Percentiles rank a stretch among this genome's conserved stretches.
Evolutionary conservation across 2,113 vertebrate genomes (phyloP).

Genomic region (Sclerurus mexicanus): DNA sequence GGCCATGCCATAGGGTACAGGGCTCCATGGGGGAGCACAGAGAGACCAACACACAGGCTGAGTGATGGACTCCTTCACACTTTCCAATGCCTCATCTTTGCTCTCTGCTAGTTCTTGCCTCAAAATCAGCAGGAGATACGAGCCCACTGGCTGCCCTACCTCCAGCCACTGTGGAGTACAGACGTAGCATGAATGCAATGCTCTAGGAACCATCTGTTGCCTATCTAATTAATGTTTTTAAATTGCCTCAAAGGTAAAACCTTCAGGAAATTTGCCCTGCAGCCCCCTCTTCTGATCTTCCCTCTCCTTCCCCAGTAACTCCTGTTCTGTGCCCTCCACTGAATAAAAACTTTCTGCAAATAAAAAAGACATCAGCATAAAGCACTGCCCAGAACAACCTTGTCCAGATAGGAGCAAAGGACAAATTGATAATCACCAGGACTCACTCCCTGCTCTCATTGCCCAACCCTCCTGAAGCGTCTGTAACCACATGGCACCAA

Average conservation of each 20-base stretch:
- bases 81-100: neutral
- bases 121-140: fast-evolving
- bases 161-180: neutral
- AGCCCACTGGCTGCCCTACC: neutral
- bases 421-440: neutral
- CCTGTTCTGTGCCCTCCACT: fast-evolving
- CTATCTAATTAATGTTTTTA: neutral
- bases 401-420: neutral
- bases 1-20: neutral
- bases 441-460: neutral
- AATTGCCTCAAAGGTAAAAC: neutral
- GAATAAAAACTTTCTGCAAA: neutral
- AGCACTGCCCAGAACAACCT: neutral
- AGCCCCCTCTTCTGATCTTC: neutral
- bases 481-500: neutral
- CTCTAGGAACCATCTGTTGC: neutral
- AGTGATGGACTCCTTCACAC: neutral
- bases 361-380: neutral
- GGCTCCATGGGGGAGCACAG: neutral
- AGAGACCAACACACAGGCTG: neutral
- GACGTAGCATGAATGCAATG: neutral
- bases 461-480: fast-evolving
- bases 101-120: neutral
- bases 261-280: neutral
- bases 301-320: neutral